Conservation (phyloP, 2,888 invertebrate genomes). For the Ptycholaimellus sp. region DNA sequence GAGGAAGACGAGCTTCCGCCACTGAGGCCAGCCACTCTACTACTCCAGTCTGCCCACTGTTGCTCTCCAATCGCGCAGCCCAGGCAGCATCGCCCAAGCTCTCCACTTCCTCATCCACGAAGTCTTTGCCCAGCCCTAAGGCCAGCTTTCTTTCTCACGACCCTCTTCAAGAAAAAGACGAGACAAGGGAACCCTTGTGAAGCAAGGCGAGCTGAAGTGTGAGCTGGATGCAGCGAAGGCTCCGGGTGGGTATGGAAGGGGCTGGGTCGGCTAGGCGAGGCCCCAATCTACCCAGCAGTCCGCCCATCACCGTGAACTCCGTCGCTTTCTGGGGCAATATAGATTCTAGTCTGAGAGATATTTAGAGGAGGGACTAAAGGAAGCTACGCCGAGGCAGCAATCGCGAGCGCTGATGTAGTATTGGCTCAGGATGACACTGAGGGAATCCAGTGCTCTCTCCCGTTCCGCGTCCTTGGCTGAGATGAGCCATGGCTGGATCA, state of each 20-base stretch:
- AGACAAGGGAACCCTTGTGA: conserved; percentile 10
- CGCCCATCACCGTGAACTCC: conserved; percentile 19
- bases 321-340: conserved; percentile 12
- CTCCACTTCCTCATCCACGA: conserved; percentile 1
- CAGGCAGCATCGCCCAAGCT: no score
- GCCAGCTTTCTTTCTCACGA: no score
- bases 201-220: conserved; percentile 12
- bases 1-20: conserved; percentile 18
- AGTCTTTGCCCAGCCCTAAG: conserved; percentile 5
- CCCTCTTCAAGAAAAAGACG: no score
- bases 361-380: no score
- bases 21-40: no score
- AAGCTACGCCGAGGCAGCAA: no score
- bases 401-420: no score
- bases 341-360: no score
- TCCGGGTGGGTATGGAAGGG: conserved; percentile 13
- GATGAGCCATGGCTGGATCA: conserved; percentile 5
- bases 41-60: no score
- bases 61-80: no score
- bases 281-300: conserved; percentile 18
- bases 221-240: conserved; percentile 13
- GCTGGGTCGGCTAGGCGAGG: conserved; percentile 21
- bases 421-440: no score
- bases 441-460: conserved; percentile 4
- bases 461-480: conserved; percentile 3